Percentiles rank a stretch among this genome's conserved stretches.
phyloP scores from a whole-genome alignment of 1,140 invertebrate species.

The Atopsyche davidsoni region DNA sequence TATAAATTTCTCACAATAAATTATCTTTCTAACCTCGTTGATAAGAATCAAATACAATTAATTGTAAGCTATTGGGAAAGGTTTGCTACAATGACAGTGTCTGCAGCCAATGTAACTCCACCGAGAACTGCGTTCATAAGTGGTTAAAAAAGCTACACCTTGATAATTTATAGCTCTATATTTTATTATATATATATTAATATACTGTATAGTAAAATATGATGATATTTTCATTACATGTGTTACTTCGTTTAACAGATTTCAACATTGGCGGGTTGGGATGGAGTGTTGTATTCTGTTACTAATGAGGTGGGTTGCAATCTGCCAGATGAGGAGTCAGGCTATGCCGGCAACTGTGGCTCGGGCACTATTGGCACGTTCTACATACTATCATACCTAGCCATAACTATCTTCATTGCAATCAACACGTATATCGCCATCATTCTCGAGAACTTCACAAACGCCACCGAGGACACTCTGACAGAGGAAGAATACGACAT shows the following conservation, averaged over 20 bases:
- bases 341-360: constrained; percentile 85
- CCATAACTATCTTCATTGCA: constrained; percentile 96
- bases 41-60: not conserved
- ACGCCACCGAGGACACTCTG: constrained; percentile 95
- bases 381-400: constrained; percentile 90
- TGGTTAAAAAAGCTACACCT: not conserved
- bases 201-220: not conserved
- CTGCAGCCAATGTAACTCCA: not conserved
- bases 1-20: not conserved
- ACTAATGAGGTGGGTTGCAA: constrained; percentile 93
- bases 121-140: not conserved
- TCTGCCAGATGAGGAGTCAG: constrained; percentile 76
- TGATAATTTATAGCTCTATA: not conserved
- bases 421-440: constrained; percentile 99
- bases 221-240: not conserved
- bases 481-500: constrained; percentile 99
- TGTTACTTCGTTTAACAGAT: constrained; percentile 61
- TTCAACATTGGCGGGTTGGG: constrained; percentile 97
- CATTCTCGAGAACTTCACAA: constrained; percentile 97
- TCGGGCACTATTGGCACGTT: constrained; percentile 88
- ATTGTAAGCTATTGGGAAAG: not conserved
- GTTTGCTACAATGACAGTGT: not conserved
- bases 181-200: not conserved
- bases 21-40: not conserved
- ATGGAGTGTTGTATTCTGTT: constrained; percentile 88